These are phyloP conservation scores for Lacanobia oleracea DNA, from an alignment of 2,888 invertebrate species.

Conservation along the genomic window DNA sequence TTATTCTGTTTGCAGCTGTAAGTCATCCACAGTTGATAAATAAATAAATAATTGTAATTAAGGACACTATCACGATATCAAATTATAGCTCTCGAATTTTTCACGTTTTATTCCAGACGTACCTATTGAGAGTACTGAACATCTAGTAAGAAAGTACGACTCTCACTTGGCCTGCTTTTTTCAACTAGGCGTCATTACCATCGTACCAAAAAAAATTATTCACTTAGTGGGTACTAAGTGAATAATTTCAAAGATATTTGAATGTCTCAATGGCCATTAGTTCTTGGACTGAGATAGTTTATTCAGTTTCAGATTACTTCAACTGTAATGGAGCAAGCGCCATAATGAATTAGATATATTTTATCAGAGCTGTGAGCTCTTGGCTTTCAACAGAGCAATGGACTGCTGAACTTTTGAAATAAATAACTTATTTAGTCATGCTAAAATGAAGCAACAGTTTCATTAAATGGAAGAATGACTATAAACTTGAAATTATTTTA, in stretches of 20 bases:
- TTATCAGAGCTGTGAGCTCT: constrained; percentile 30
- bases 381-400: constrained; percentile 16
- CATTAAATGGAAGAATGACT: neutral
- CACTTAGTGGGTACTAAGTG: no score
- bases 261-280: constrained; percentile 48
- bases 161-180: constrained; percentile 25
- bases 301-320: constrained; percentile 58
- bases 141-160: no score
- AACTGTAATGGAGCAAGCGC: constrained; percentile 33
- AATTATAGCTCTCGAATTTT: neutral
- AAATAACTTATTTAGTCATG: neutral
- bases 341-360: constrained; percentile 53
- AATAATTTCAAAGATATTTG: constrained; percentile 59
- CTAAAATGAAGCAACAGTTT: neutral
- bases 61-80: neutral
- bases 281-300: constrained; percentile 54
- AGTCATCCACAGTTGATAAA: no score
- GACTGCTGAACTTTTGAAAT: constrained; percentile 10
- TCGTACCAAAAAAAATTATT: no score
- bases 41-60: no score
- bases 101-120: neutral
- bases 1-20: no score
- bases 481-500: neutral
- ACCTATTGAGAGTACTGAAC: neutral
- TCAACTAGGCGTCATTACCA: constrained; percentile 60